Percentiles rank a stretch among this genome's conserved stretches.
Evolutionary conservation across 2,888 invertebrate species (phyloP).

Genomic region (Bedellia somnulentella): DNA sequence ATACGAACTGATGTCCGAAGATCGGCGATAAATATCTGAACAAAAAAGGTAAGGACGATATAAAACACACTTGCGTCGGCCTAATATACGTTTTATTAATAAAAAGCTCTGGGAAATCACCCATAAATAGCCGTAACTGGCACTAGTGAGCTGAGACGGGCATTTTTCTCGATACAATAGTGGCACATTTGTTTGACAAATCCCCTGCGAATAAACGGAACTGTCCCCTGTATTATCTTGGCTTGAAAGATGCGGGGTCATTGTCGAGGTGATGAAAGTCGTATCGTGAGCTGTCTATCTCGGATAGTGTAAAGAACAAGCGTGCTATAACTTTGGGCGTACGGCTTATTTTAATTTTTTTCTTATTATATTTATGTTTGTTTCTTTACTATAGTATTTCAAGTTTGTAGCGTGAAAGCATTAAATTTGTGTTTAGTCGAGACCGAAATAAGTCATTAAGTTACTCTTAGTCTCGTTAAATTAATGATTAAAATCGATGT

Average conservation of each 20-base stretch:
- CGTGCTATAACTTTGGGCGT: too few relatives aligned
- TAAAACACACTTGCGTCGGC: conserved; percentile 58
- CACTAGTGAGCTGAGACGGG: conserved; percentile 33
- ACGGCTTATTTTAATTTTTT: too few relatives aligned
- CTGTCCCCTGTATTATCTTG: conserved; percentile 45
- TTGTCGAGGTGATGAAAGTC: conserved; percentile 52
- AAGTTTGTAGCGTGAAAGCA: too few relatives aligned
- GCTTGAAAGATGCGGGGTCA: conserved; percentile 56
- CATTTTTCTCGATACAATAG: conserved; percentile 54
- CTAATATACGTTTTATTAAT: conserved; percentile 62
- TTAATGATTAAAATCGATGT: too few relatives aligned
- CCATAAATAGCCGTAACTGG: conserved; percentile 58
- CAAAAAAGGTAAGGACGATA: conserved; percentile 34
- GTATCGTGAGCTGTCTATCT: conserved; percentile 34
- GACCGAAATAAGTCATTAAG: too few relatives aligned
- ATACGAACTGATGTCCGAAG: conserved; percentile 51
- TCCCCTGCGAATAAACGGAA: conserved; percentile 48
- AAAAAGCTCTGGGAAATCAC: conserved; percentile 52
- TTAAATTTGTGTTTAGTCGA: too few relatives aligned
- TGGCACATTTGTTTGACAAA: conserved; percentile 59
- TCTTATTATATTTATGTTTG: too few relatives aligned
- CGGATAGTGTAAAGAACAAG: too few relatives aligned
- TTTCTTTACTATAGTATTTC: too few relatives aligned
- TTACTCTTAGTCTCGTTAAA: too few relatives aligned
- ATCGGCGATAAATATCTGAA: conserved; percentile 45